These are phyloP conservation scores for Drosophila planitibia DNA, from an alignment of 2,888 invertebrate species.

Conservation along the genomic window DNA sequence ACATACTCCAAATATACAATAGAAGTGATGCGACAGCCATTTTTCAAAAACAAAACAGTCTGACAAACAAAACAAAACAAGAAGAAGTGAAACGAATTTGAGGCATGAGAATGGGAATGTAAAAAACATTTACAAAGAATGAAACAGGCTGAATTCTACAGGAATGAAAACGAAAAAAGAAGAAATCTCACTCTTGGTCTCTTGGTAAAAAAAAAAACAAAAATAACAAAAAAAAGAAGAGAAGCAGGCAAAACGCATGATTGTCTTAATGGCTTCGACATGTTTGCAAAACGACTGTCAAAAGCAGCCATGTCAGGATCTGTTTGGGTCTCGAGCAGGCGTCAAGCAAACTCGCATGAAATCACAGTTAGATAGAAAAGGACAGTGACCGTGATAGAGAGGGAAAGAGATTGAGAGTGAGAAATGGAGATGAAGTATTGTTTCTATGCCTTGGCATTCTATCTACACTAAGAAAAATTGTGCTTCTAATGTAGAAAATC, in stretches of 20 bases:
- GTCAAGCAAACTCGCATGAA: constrained; percentile 43
- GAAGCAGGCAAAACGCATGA: constrained; percentile 68
- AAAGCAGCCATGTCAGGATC: constrained; percentile 62
- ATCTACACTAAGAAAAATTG: not conserved
- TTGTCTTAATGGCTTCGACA: constrained; percentile 81
- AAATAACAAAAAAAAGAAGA: constrained; percentile 19
- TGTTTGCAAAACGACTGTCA: constrained; percentile 82
- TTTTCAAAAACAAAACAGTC: constrained; percentile 80
- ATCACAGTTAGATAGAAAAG: constrained; percentile 37
- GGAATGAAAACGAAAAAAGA: constrained; percentile 34
- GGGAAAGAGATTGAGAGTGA: constrained; percentile 2
- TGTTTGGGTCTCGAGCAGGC: constrained; percentile 29
- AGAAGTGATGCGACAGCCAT: constrained; percentile 80
- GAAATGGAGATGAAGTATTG: constrained; percentile 32
- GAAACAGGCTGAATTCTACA: constrained; percentile 46
- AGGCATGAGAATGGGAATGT: constrained; percentile 26
- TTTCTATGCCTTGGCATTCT: constrained; percentile 26
- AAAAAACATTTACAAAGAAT: constrained; percentile 22
- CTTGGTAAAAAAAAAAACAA: constrained; percentile 1
- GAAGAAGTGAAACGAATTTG: constrained; percentile 26
- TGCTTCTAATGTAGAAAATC: not conserved
- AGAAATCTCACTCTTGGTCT: constrained; percentile 7
- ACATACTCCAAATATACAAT: constrained; percentile 71
- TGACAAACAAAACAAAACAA: constrained; percentile 50
- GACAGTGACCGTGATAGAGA: not conserved